Base-by-base conservation (phyloP, 92 coral and sea anemone genomes). In the Porites evermanni region DNA sequence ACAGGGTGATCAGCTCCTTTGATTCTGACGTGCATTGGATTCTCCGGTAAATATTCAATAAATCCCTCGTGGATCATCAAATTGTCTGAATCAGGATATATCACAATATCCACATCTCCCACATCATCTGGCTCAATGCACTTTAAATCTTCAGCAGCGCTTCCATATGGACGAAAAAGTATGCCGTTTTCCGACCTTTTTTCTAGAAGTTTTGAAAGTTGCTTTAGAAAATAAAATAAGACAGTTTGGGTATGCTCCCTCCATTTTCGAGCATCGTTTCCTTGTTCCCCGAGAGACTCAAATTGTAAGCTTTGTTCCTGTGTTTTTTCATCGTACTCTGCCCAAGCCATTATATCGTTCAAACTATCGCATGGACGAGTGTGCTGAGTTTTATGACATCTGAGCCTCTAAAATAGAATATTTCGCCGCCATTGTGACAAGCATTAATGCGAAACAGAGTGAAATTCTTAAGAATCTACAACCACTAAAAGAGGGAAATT, bases 41-140 rank as follows among this genome's bases (percentile, higher is more conserved):
- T 72, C 8, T 72, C 26, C 7, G 77, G 60, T 38, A 83, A 72
- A 20, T 84, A 59, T 47, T 91, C 88, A 17, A 93, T 59, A 32
- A 72, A 1, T 50, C 51, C 77, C 1, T 72, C 77, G 14, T 47
- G 26, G 60, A 72, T 72, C 60, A 72, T 75, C 75, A 84, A 72
- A 59, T 91, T 86, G 2, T 88, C 91, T 76, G 90, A 70, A 12
- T 75, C 26, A 2, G 96, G 82, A 64, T 64, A 88, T 58, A 93
- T 72, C 88, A 93, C 88, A 12, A 93, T 29, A 56, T 93, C 96
- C 18, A 93, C 77, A 77, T 93, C 96, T 17, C 94, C 94, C 13
- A 93, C 84, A 63, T 93, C 92, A 50, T 88, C 63, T 0, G 87
- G 91, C 11, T 79, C 60, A 50, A 74, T 71, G 38, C 86, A 78